Evolutionary conservation across 2,113 vertebrate species (phyloP).

Genomic region (Phainopepla nitens): DNA sequence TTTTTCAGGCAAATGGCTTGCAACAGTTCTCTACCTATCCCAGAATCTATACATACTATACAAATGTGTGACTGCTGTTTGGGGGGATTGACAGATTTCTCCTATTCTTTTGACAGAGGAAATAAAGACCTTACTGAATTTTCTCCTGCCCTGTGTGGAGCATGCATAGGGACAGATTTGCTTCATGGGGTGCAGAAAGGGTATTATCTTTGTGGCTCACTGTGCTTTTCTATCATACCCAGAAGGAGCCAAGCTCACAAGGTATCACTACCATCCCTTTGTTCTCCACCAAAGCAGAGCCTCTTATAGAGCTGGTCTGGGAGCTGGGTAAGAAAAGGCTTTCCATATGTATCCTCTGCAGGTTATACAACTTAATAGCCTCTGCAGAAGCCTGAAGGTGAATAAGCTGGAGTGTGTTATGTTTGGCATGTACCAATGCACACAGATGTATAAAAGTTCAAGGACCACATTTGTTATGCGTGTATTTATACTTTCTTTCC

Average conservation of each 20-base stretch:
- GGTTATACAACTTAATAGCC: background rate
- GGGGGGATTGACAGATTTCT: background rate
- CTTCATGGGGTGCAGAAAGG: background rate
- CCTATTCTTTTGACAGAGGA: background rate
- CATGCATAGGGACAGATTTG: background rate
- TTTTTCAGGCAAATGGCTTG: background rate
- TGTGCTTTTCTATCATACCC: background rate
- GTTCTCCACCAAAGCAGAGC: background rate
- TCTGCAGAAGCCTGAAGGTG: background rate
- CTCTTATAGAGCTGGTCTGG: background rate
- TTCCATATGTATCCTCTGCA: background rate
- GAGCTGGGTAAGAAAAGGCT: background rate
- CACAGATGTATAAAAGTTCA: conserved; percentile 29
- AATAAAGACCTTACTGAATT: background rate
- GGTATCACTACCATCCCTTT: background rate
- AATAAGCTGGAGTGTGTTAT: background rate
- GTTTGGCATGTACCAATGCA: background rate
- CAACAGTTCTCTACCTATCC: background rate
- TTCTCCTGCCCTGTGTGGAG: background rate
- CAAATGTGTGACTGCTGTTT: background rate
- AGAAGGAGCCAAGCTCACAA: background rate
- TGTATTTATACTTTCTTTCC: conserved; percentile 34
- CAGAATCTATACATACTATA: fast-evolving
- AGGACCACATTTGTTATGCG: conserved; percentile 1
- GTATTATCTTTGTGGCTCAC: background rate